Base-by-base conservation (phyloP, 2,888 invertebrate genomes). In the Dasypolia templi region DNA sequence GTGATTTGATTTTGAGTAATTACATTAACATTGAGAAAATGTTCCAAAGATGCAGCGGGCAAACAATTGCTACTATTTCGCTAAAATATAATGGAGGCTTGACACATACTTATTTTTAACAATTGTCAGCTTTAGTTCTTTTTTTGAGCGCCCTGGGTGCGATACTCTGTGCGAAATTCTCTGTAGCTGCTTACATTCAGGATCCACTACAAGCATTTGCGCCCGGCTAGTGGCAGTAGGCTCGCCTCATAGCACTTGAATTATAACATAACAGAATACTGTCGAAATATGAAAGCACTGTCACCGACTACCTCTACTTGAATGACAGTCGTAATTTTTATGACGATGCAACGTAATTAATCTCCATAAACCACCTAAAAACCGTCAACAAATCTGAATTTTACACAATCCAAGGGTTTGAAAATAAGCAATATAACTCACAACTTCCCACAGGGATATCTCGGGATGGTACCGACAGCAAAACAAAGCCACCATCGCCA, bases 401-500 rank as follows among this genome's bases (percentile, higher is more conserved):
- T 17, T 22, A 63, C 32, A 63, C 63, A 56, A 55, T 62, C 42
- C 39, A 64, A 63, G 39, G 42, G 26, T 46, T 26, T 42, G 2
- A 44, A 53, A 74, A 71, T 66, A 69, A 51, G 39, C 26, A 67
- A 64, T 83, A 82, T 76, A 80, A 85, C 46, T 82, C 78, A 79
- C 66, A 56, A 69, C 19, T 68, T 46, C 32, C 26, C 53, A n/a
- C 64, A 83, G 92, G 32, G 92, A 89, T 82, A 74, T 93, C 93
- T 69, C 92, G 59, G 58, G 64, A 55, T 56, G 89, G 90, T 85
- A 92, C 93, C 61, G 78, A 79, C 82, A 77, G 82, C 84, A 88
- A 89, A 91, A 93, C 93, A 92, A 93, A 88, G 89, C 89, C 89
- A 82, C 68, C 79, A 80, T 77, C 81, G 79, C 83, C 82, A 81